Evolutionary conservation across 1,140 invertebrate genomes (phyloP).

Genomic region (Drosophila insularis): DNA sequence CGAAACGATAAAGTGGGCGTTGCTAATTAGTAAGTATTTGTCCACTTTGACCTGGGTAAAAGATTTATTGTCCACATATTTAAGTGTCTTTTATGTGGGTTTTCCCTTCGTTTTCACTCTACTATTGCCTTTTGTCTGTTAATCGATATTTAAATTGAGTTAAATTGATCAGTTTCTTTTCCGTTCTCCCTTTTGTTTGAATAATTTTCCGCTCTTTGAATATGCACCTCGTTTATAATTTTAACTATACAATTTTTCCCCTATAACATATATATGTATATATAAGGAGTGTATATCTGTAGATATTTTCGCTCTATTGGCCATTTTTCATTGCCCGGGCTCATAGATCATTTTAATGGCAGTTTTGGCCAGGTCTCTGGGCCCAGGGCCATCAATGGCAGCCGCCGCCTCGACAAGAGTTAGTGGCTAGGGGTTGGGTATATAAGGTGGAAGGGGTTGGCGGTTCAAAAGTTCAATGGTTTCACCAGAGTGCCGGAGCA

Average conservation of each 20-base stretch:
- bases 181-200: background rate
- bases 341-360: constrained; percentile 11
- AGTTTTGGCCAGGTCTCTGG: background rate
- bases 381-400: constrained; percentile 8
- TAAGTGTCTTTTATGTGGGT: constrained; percentile 7
- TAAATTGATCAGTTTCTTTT: background rate
- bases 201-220: constrained; percentile 3
- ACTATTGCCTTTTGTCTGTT: constrained; percentile 37
- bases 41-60: constrained; percentile 48
- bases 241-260: background rate
- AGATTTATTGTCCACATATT: constrained; percentile 43
- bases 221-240: constrained; percentile 2
- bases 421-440: background rate
- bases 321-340: background rate
- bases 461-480: constrained; percentile 7
- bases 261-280: background rate
- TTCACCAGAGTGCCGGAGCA: background rate
- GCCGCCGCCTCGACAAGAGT: background rate
- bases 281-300: background rate
- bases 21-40: constrained; percentile 54
- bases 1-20: constrained; percentile 55
- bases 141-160: constrained; percentile 64
- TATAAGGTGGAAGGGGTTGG: background rate
- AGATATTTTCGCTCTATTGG: background rate
- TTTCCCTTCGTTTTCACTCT: constrained; percentile 1